These are phyloP conservation scores for Ctenopoma multispine DNA, from an alignment of 2,797 vertebrate species.

Conservation along the genomic window DNA sequence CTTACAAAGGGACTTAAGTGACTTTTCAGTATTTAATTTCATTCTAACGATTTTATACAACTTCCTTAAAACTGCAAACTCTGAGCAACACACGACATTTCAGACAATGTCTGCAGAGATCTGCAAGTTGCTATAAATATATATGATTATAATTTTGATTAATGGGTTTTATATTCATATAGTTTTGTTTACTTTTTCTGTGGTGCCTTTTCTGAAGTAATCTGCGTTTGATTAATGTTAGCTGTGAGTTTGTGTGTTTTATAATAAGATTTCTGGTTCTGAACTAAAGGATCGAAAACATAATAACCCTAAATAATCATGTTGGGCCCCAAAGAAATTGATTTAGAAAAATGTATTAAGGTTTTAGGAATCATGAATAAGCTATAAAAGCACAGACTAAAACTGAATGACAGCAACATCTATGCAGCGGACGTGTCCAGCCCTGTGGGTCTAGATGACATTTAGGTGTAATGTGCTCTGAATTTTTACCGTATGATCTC, in stretches of 20 bases:
- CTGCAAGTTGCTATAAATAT: too few relatives aligned
- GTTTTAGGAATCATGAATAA: too few relatives aligned
- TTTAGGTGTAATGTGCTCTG: constrained; percentile 7
- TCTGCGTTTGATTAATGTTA: constrained; percentile 10
- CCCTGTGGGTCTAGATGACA: constrained; percentile 5
- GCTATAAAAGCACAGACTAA: too few relatives aligned
- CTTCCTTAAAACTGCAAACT: too few relatives aligned
- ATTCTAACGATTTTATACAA: too few relatives aligned
- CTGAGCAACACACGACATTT: too few relatives aligned
- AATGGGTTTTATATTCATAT: too few relatives aligned
- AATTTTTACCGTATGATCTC: not conserved
- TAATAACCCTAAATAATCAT: not conserved
- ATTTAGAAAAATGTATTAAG: constrained; percentile 1
- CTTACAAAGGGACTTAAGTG: too few relatives aligned
- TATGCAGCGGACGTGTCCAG: not conserved
- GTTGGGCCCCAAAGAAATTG: not conserved
- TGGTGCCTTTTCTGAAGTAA: not conserved
- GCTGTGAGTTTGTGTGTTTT: not conserved
- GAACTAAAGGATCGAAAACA: constrained; percentile 17
- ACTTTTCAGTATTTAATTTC: too few relatives aligned
- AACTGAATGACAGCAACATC: constrained; percentile 15
- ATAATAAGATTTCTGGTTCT: not conserved
- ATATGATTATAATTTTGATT: too few relatives aligned
- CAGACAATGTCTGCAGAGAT: too few relatives aligned
- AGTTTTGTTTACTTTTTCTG: not conserved